These are phyloP conservation scores for Ommatoiulus sabulosus DNA, from an alignment of 2,888 invertebrate genomes.

Conservation along the genomic window DNA sequence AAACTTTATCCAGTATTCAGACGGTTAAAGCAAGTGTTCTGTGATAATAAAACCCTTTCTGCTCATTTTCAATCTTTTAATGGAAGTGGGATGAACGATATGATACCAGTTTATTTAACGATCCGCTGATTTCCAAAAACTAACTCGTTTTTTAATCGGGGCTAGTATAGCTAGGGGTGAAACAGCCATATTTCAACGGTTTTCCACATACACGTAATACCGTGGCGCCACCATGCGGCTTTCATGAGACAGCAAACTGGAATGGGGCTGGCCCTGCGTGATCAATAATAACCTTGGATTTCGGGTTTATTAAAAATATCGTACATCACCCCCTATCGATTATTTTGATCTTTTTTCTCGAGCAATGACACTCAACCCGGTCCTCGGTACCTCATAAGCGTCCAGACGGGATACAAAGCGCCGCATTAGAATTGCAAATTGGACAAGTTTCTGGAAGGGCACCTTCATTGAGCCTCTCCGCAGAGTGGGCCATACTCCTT, in stretches of 20 bases:
- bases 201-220: background rate
- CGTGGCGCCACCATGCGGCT: background rate
- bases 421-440: constrained; percentile 20
- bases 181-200: background rate
- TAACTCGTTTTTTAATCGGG: too few relatives aligned
- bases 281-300: background rate
- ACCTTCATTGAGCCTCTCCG: constrained; percentile 18
- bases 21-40: too few relatives aligned
- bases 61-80: too few relatives aligned
- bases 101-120: too few relatives aligned
- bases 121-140: too few relatives aligned
- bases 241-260: background rate
- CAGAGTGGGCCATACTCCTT: constrained; percentile 11
- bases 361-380: constrained; percentile 10
- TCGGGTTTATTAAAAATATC: constrained; percentile 17
- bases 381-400: background rate
- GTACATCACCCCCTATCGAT: constrained; percentile 28
- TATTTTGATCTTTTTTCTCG: constrained; percentile 16
- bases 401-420: constrained; percentile 3
- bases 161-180: background rate
- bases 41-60: too few relatives aligned
- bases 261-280: background rate
- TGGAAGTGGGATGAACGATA: too few relatives aligned
- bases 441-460: constrained; percentile 28
- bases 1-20: too few relatives aligned